These are phyloP conservation scores for Mormyrops attenuatus DNA, from an alignment of 2,797 vertebrate genomes.

Conservation along the genomic window DNA sequence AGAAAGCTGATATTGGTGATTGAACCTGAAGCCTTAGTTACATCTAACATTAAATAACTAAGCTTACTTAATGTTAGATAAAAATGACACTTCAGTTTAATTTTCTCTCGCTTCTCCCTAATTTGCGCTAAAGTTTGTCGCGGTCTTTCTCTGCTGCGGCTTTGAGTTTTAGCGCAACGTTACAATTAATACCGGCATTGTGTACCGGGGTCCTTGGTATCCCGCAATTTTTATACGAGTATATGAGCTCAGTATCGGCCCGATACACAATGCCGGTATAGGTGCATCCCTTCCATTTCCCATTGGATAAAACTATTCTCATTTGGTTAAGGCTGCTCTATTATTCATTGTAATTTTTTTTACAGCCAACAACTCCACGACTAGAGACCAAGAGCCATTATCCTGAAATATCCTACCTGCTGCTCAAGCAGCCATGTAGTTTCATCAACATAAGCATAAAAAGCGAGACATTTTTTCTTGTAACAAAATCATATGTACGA, in stretches of 20 bases:
- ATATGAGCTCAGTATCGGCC: neutral
- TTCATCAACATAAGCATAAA: neutral
- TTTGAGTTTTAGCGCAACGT: neutral
- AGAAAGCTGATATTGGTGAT: neutral
- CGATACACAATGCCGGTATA: neutral
- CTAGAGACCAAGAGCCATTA: neutral
- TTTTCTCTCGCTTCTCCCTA: neutral
- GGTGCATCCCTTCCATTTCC: neutral
- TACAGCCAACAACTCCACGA: neutral
- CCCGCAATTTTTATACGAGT: neutral
- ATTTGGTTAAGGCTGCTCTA: neutral
- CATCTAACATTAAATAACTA: neutral
- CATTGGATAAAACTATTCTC: neutral
- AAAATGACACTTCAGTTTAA: neutral
- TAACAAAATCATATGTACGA: neutral
- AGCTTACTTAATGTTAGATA: neutral
- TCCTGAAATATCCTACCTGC: neutral
- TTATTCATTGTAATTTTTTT: neutral
- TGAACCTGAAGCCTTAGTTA: neutral
- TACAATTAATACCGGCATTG: neutral
- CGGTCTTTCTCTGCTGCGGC: neutral
- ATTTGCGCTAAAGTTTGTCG: neutral
- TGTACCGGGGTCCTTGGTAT: neutral
- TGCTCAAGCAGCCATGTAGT: neutral
- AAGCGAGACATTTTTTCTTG: neutral